Base-by-base conservation (phyloP, 2,888 invertebrate species). In the Watsonalla cultraria region DNA sequence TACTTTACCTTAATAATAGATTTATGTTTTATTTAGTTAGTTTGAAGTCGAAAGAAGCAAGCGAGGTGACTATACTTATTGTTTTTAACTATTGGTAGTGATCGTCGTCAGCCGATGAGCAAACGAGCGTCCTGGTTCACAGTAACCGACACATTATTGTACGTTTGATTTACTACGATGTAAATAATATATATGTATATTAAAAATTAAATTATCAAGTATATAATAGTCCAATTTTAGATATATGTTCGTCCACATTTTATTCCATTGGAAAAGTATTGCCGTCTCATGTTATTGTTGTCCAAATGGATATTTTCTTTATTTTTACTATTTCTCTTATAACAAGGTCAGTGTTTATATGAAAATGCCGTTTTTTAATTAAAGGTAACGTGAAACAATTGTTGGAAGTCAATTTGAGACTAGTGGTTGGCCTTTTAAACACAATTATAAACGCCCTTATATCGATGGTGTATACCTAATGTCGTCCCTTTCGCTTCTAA, bases 171-270 rank as follows among this genome's bases (percentile, higher is more conserved):
- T 79, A 78, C 37, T 71, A 70, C 73, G 69, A 66, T 86, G 82
- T 85, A 86, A 84, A 85, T 82, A 86, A 68, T 78, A 75, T 80
- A 77, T 73, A 78, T 79, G 67, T 76, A 76, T 78, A 80, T 74
- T 80, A 76, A 76, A 76, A 75, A 76, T 64, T 74, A 77, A 80
- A 82, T 78, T 73, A 71, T 73, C 71, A 73, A 80, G 76, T 84
- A 82, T 80, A 80, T 77, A 78, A 83, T 86, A 86, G 86, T 86
- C 86, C 86, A 86, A 79, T 81, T 75, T 69, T 86, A 84, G 79
- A 78, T 85, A 84, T 86, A 80, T 82, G 83, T 86, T 89, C 89
- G 89, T 89, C 89, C 89, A 86, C 85, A 67, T 83, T 82, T 85
- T 70, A 89, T 87, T 86, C 86, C 85, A 83, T 80, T 82, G 66